A percentile compares a stretch with the other conserved stretches of the same genome.
These are phyloP conservation scores for Gandaritis pyraliata DNA, from an alignment of 2,888 invertebrate genomes.

Conservation along the genomic window DNA sequence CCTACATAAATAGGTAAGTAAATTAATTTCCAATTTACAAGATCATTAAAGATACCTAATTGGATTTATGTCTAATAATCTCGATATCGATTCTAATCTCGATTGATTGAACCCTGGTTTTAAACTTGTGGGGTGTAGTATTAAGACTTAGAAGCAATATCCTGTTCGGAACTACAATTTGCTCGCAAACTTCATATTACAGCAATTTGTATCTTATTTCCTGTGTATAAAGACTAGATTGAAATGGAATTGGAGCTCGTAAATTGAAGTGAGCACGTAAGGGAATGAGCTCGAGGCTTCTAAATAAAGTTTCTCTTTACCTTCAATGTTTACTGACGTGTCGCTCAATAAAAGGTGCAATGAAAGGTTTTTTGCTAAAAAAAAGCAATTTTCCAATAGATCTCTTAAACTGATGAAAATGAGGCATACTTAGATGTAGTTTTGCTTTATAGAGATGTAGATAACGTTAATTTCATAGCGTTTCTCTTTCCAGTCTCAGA, in stretches of 20 bases:
- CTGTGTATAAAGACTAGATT: slow-evolving; percentile 11
- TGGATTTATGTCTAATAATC: too few relatives aligned
- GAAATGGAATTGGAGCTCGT: slow-evolving; percentile 15
- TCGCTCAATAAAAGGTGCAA: too few relatives aligned
- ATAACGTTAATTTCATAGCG: too few relatives aligned
- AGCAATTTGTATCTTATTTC: slow-evolving; percentile 25
- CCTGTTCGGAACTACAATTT: slow-evolving; percentile 46
- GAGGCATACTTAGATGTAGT: too few relatives aligned
- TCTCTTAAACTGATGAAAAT: too few relatives aligned
- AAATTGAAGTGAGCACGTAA: slow-evolving; percentile 33
- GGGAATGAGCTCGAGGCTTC: slow-evolving; percentile 13
- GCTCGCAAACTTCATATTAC: slow-evolving; percentile 10
- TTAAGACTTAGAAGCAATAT: slow-evolving; percentile 58
- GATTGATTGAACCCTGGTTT: slow-evolving; percentile 32
- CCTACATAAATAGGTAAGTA: too few relatives aligned
- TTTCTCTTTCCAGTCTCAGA: too few relatives aligned
- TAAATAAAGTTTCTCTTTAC: slow-evolving; percentile 19
- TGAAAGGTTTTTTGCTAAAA: too few relatives aligned
- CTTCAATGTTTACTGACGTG: slow-evolving; percentile 17
- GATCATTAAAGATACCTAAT: slow-evolving; percentile 26
- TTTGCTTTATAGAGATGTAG: too few relatives aligned
- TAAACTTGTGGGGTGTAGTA: slow-evolving; percentile 20
- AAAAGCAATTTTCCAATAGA: too few relatives aligned
- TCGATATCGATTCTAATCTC: too few relatives aligned
- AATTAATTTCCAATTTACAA: slow-evolving; percentile 8